Evolutionary conservation across 2,888 invertebrate species (phyloP), one percentile per base, ranked within the genome.

Genomic region (Nymphalis polychloros): DNA sequence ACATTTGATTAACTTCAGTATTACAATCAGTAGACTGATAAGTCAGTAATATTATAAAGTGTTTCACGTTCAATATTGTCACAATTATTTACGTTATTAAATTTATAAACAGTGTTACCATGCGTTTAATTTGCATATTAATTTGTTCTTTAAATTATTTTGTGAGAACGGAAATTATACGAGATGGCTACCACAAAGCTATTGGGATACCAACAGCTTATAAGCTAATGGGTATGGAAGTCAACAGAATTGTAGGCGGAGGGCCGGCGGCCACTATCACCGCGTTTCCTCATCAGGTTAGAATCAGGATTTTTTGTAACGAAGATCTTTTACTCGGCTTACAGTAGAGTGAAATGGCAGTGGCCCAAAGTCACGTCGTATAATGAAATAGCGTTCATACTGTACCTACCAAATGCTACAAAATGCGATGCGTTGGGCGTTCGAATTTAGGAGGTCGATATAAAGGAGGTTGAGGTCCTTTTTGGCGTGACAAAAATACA

Each of bases 241-340:
- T 64, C 17, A 8, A 63, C 0, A 81, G 85, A 67, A 86, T 89
- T 17, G 78, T 88, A 8, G 89, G 89, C 0, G 89, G 88, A 0
- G 79, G 70, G 23, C 76, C 76, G 50, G 85, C 84, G 4, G 35
- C 73, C 0, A 65, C 70, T 3, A 74, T 76, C 5, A 74, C 78
- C n/a, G 73, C 71, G 13, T 75, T 85, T 49, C 86, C 88, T 1
- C 77, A 85, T 75, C 86, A 87, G 76, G 88, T 87, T 74, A 71
- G 74, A 69, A 19, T n/a, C n/a, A n/a, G n/a, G n/a, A n/a, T 4
- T 41, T 10, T 41, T 1, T 10, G 35, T 41, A 41, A 41, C 35
- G 23, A 23, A 23, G 23, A 1, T 23, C 23, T 23, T 23, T 23
- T 23, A 23, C 23, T 1, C 23, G 23, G 23, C 23, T 23, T 23